A percentile compares a stretch with the other conserved stretches of the same genome.
These are phyloP conservation scores for Gallinago solitaria DNA, from an alignment of 2,797 vertebrate genomes.

Conservation along the genomic window DNA sequence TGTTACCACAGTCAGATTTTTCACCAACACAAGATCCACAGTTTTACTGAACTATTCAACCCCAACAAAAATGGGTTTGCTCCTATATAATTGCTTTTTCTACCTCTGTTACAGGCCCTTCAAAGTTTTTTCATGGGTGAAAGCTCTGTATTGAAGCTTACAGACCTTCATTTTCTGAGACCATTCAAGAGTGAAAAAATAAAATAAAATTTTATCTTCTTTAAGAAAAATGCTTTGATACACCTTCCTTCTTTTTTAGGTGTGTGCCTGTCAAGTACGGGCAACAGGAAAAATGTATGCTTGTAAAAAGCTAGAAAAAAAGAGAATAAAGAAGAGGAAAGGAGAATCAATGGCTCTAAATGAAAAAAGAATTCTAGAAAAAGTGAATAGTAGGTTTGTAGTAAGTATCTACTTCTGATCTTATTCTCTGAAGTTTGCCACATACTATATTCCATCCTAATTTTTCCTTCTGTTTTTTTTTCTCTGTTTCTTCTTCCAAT, in stretches of 20 bases:
- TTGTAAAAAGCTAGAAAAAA: slow-evolving; percentile 97
- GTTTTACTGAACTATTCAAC: neutral
- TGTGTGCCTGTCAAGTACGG: slow-evolving; percentile 94
- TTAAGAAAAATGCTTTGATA: neutral
- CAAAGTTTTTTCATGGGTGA: neutral
- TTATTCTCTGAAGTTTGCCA: neutral
- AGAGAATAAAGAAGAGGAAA: slow-evolving; percentile 93
- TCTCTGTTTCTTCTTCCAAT: neutral
- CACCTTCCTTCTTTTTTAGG: slow-evolving; percentile 72
- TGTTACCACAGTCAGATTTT: neutral
- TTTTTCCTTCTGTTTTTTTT: neutral
- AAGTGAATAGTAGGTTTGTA: slow-evolving; percentile 96
- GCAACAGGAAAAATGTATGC: slow-evolving; percentile 98
- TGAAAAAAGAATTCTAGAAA: slow-evolving; percentile 94
- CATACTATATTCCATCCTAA: neutral
- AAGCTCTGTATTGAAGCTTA: neutral
- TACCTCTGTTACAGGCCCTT: neutral
- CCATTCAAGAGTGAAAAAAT: neutral
- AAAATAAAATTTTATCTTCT: neutral
- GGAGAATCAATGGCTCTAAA: slow-evolving; percentile 95
- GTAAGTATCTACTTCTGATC: slow-evolving; percentile 85
- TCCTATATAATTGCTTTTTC: neutral
- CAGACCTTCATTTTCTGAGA: neutral
- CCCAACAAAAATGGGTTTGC: neutral
- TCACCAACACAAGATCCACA: neutral